phyloP scores from a whole-genome alignment of 2,888 invertebrate species.

The Abrostola triplasia region DNA sequence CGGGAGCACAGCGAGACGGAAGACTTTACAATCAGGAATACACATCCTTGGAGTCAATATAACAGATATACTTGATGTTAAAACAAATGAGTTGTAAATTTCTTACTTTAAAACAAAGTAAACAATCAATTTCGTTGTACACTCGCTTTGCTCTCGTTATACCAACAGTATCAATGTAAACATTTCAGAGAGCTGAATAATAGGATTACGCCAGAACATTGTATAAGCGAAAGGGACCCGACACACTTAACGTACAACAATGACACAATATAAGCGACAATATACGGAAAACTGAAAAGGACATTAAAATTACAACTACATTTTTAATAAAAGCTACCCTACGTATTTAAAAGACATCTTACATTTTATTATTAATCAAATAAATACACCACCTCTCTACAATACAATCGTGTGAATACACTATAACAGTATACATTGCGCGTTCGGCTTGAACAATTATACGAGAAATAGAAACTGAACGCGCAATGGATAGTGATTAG shows the following conservation, averaged over 20 bases:
- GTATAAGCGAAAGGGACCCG: neutral
- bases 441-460: constrained; percentile 3
- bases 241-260: neutral
- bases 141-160: constrained; percentile 18
- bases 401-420: neutral
- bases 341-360: neutral
- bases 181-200: constrained; percentile 61
- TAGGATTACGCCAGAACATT: neutral
- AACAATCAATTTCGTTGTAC: constrained; percentile 12
- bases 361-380: neutral
- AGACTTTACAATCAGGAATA: constrained; percentile 8
- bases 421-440: constrained; percentile 27
- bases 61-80: constrained; percentile 10
- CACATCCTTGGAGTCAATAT: constrained; percentile 17
- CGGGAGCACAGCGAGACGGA: constrained; percentile 12
- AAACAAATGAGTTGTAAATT: constrained; percentile 4
- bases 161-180: constrained; percentile 41
- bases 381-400: neutral
- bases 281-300: neutral
- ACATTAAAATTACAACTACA: neutral
- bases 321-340: neutral
- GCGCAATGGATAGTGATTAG: constrained; percentile 34
- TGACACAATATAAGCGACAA: neutral
- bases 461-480: neutral
- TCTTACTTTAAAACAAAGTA: constrained; percentile 45